Conservation (phyloP, 2,888 invertebrate genomes). For the Zonitis immaculata region DNA sequence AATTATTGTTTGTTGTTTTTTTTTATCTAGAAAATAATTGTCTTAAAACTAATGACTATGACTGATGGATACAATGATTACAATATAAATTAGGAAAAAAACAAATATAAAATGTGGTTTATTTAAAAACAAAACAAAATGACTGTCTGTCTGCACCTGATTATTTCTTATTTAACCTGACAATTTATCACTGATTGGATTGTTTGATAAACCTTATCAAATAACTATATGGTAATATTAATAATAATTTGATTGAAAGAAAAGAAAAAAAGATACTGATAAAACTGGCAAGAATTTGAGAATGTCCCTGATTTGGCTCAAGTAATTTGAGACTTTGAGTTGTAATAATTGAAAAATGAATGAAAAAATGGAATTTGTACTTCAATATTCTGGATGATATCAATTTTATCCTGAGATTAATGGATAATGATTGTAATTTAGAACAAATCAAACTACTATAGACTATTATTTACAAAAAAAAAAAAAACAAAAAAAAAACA, state of each 20-base stretch:
- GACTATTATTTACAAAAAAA: conserved; percentile 23
- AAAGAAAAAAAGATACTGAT: conserved; percentile 27
- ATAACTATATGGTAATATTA: not conserved
- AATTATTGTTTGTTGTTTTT: conserved; percentile 1
- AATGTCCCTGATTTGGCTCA: conserved; percentile 29
- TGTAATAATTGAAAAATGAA: conserved; percentile 14
- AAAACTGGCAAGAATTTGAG: conserved; percentile 27
- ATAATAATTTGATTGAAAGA: conserved; percentile 10
- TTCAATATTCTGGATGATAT: conserved; percentile 33
- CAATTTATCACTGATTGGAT: conserved; percentile 30
- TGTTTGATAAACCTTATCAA: conserved; percentile 3
- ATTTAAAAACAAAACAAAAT: too few relatives aligned
- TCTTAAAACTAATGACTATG: conserved; percentile 36
- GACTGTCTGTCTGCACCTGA: conserved; percentile 29
- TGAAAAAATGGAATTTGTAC: conserved; percentile 35
- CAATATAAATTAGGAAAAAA: conserved; percentile 8
- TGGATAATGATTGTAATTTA: conserved; percentile 26
- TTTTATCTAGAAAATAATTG: not conserved
- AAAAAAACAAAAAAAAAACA: conserved; percentile 22
- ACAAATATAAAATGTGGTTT: conserved; percentile 1
- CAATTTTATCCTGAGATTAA: conserved; percentile 20
- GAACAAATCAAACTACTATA: conserved; percentile 23
- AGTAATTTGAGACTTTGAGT: not conserved
- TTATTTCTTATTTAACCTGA: conserved; percentile 24
- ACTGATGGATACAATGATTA: conserved; percentile 27